A percentile compares a stretch with the other conserved stretches of the same genome.
Evolutionary conservation across 2,113 vertebrate species (phyloP).

Genomic region (Tragulus kanchil): DNA sequence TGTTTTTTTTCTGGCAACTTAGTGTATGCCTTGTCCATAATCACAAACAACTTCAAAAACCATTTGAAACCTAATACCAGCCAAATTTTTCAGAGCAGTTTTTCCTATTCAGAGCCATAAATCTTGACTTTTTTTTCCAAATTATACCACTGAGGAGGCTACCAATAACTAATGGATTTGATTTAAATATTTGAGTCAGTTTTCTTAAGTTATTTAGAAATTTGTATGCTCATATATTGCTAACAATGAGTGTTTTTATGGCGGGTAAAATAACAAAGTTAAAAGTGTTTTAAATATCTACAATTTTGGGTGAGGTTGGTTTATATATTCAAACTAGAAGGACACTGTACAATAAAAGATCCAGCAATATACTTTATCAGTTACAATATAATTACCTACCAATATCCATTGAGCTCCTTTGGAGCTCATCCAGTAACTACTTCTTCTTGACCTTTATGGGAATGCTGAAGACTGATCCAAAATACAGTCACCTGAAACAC

Average conservation of each 20-base stretch:
- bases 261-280: not conserved
- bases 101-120: not conserved
- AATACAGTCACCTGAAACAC: not conserved
- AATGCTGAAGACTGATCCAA: slow-evolving; percentile 19
- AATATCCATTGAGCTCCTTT: not conserved
- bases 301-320: not conserved
- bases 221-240: not conserved
- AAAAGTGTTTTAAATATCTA: not conserved
- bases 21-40: not conserved
- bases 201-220: not conserved
- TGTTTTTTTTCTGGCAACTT: not conserved
- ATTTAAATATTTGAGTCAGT: not conserved
- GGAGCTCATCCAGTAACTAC: not conserved
- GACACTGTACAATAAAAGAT: not conserved
- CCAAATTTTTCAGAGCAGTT: not conserved
- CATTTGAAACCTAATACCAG: not conserved
- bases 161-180: not conserved
- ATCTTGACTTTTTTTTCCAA: not conserved
- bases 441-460: slow-evolving; percentile 7
- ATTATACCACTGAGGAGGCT: not conserved
- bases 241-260: not conserved
- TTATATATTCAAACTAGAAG: not conserved
- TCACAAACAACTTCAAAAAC: not conserved
- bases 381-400: not conserved
- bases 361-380: slow-evolving; percentile 5